Evolutionary conservation across 2,888 invertebrate genomes (phyloP).

Genomic region (Acrocyrtus sp.): DNA sequence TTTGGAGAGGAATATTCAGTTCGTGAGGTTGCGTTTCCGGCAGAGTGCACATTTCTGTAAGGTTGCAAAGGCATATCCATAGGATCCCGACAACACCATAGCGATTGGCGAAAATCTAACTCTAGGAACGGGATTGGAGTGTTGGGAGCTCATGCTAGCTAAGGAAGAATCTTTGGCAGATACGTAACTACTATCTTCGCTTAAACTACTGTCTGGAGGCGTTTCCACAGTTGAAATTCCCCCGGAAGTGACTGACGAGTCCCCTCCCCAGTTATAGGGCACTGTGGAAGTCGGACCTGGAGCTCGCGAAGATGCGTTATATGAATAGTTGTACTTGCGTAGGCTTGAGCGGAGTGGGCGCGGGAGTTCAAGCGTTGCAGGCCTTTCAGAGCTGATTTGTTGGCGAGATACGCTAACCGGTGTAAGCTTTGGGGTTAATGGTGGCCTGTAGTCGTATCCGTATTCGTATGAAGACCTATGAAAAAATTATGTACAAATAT

Average conservation of each 20-base stretch:
- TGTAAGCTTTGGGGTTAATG: conserved; percentile 50
- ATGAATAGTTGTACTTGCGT: conserved; percentile 74
- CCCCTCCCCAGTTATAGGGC: conserved; percentile 73
- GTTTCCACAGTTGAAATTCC: conserved; percentile 83
- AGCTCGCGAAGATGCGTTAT: conserved; percentile 63
- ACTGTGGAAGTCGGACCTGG: conserved; percentile 53
- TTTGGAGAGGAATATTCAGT: conserved; percentile 55
- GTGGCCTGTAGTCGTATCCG: conserved; percentile 55
- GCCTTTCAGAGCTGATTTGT: conserved; percentile 67
- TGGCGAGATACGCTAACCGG: conserved; percentile 63
- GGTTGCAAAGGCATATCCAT: conserved; percentile 72
- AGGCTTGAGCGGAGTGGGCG: conserved; percentile 82
- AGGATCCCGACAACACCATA: conserved; percentile 64
- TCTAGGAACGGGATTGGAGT: conserved; percentile 71
- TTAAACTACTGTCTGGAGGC: conserved; percentile 85
- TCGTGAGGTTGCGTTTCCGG: conserved; percentile 36
- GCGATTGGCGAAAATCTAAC: conserved; percentile 83
- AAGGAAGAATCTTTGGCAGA: conserved; percentile 80
- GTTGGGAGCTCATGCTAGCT: conserved; percentile 67
- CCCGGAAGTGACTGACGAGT: conserved; percentile 65
- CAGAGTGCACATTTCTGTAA: conserved; percentile 52
- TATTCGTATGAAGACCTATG: conserved; percentile 54
- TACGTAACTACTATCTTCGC: conserved; percentile 89
- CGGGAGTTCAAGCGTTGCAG: conserved; percentile 72
- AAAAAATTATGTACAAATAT: no score